Base-by-base conservation (phyloP, 2,113 vertebrate genomes). In the Vicugna pacos region DNA sequence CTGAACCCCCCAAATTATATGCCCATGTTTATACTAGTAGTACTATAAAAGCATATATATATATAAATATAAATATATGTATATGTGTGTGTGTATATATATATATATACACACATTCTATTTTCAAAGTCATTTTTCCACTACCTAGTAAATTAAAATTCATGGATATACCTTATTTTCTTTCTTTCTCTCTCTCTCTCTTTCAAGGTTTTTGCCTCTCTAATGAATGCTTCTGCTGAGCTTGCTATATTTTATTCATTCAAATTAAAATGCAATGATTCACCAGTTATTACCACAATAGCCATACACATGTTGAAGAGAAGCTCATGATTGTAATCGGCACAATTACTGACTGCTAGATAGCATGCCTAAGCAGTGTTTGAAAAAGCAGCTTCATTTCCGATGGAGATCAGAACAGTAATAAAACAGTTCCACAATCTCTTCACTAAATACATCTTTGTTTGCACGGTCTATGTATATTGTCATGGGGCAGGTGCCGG, bases 361-460 rank as follows among this genome's bases (percentile, higher is more conserved):
- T 4, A 75, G 80, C 81, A 88, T 8, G 76, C 73, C 67, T 90
- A 84, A 79, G 87, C 26, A 76, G 30, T 28, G 62, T 87, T 91
- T 89, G 77, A 89, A 89, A 96, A 96, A 56, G 73, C 46, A 67
- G 83, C 77, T 79, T 96, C 87, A 93, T 96, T 97, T 96, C 84
- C 1, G 1, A 69, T 20, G 80, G 79, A 86, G 85, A 97, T 73
- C n/a, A 73, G 62, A 76, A 93, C 62, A 58, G 89, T 56, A 80
- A 95, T 93, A 95, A 93, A 95, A 94, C 24, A 69, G 83, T 77
- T 81, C 90, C 90, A 67, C 65, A 97, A 10, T 92, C 88, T 92
- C 89, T 12, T 85, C 62, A 91, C 86, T 93, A 95, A 96, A 94
- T 87, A 87, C 91, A 87, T 95, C 96, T 97, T 96, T 97, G 94